Conservation (phyloP, 64 coral and sea anemone species). For the Montipora sp. region DNA sequence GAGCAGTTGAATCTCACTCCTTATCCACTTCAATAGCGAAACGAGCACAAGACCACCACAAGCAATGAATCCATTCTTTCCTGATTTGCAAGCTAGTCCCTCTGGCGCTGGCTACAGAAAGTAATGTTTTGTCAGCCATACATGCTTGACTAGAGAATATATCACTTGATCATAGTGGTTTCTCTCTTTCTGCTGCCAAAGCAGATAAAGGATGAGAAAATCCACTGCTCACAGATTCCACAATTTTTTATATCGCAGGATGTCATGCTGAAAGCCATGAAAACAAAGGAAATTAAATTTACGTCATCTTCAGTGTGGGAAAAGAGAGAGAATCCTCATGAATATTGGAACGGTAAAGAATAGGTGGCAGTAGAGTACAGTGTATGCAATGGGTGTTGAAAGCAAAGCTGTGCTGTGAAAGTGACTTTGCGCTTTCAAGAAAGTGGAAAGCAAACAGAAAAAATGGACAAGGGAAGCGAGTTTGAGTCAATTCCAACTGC, state of each 20-base stretch:
- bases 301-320: slow-evolving; percentile 84
- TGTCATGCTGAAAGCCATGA: slow-evolving; percentile 60
- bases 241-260: not conserved
- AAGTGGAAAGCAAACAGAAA: not conserved
- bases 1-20: too few relatives aligned
- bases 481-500: not conserved
- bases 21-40: too few relatives aligned
- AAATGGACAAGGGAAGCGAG: not conserved
- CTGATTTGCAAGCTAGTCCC: too few relatives aligned
- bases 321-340: slow-evolving; percentile 84
- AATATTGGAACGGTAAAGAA: slow-evolving; percentile 65
- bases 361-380: not conserved
- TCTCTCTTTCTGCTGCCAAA: too few relatives aligned
- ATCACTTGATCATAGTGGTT: too few relatives aligned
- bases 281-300: slow-evolving; percentile 77
- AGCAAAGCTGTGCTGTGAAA: not conserved
- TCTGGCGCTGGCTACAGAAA: too few relatives aligned
- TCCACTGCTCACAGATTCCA: too few relatives aligned
- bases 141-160: too few relatives aligned
- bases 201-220: too few relatives aligned
- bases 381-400: not conserved
- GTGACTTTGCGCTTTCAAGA: not conserved
- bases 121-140: too few relatives aligned
- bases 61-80: too few relatives aligned
- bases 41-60: too few relatives aligned